These are phyloP conservation scores for Alexandromys fortis DNA, from an alignment of 2,113 vertebrate genomes.

Conservation along the genomic window DNA sequence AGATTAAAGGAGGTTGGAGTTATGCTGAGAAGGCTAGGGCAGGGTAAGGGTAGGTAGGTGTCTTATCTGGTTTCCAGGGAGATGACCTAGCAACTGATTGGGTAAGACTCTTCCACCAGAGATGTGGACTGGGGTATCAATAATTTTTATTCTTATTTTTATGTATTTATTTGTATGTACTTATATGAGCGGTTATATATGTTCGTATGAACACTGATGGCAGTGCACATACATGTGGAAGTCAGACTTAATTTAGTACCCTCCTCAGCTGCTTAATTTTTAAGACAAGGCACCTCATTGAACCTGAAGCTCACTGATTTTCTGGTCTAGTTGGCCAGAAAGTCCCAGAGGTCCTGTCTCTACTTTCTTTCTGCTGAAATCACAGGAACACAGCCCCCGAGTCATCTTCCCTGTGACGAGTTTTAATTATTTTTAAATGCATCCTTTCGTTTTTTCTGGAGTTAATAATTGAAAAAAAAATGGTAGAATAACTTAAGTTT, in stretches of 20 bases:
- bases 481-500: not conserved
- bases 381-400: too few species aligned
- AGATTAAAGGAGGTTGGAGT: too few species aligned
- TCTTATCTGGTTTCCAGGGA: too few species aligned
- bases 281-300: not conserved
- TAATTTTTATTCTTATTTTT: not conserved
- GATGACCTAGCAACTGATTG: not conserved
- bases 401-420: not conserved
- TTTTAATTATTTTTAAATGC: not conserved
- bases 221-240: too few species aligned
- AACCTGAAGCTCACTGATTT: not conserved
- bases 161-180: not conserved
- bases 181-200: not conserved
- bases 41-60: too few species aligned
- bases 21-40: too few species aligned
- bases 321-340: not conserved
- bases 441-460: constrained; percentile 2
- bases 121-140: not conserved
- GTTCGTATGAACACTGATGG: not conserved
- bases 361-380: not conserved
- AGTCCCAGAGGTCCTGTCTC: not conserved
- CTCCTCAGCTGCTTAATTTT: not conserved
- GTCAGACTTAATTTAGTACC: too few species aligned
- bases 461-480: not conserved
- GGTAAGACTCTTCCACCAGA: not conserved